Base-by-base conservation (phyloP, 2,113 vertebrate species). In the Chaetodon trifascialis region DNA sequence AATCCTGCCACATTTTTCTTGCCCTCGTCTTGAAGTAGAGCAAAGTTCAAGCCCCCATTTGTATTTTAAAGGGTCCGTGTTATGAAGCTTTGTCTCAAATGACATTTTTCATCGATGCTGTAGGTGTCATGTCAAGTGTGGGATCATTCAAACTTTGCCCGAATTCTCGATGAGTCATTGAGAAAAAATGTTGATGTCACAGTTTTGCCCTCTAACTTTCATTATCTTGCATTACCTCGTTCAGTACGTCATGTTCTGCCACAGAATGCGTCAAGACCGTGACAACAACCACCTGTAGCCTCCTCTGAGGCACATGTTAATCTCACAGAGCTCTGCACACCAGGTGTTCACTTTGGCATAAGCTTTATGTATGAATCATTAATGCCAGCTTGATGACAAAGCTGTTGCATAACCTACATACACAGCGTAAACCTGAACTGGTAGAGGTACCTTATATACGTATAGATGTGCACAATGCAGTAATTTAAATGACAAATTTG, bases 341-440 rank as follows among this genome's bases (percentile, higher is more conserved):
- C 42, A 69, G 76, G 46, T 82, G 73, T 69, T 75, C 6, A 88
- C 67, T 23, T 47, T 46, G 8, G 15, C 0, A 1, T 51, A 66
- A 87, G 64, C 58, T 58, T 66, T 49, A 56, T 21, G 46, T 67
- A 69, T 47, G 73, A 87, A 73, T 85, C 85, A 88, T 65, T 66
- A 64, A 55, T 67, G 67, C 54, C 38, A 42, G 68, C 58, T 80
- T 71, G 17, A 49, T 73, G 78, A 79, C 47, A 75, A 8, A 69
- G 56, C 54, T 58, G 60, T 77, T 72, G 42, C 44, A 60, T 86
- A 84, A 87, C 54, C 19, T 62, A n/a, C 16, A 51, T 16, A 68
- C 40, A 62, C 19, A 52, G 60, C 51, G 65, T 21, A 56, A 34
- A 72, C 23, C 2, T 54, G 1, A n/a, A 0, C 23, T 56, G 23